These are phyloP conservation scores for Laspeyria flexula DNA, from an alignment of 2,888 invertebrate genomes.

Conservation along the genomic window DNA sequence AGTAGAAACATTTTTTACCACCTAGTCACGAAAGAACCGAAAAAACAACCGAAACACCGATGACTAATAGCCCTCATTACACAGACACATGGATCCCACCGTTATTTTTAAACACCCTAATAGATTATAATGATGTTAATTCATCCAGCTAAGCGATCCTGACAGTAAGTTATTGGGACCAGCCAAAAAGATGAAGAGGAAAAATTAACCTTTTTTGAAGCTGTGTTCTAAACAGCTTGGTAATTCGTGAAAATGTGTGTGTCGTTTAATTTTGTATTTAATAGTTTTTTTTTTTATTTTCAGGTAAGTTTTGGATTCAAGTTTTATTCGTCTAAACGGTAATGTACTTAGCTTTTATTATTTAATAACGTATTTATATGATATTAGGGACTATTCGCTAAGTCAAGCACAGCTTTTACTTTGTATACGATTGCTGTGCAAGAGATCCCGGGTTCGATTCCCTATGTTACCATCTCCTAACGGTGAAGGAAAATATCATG, in stretches of 20 bases:
- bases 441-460: too few relatives aligned
- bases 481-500: too few relatives aligned
- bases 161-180: constrained; percentile 33
- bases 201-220: constrained; percentile 31
- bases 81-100: constrained; percentile 31
- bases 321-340: background rate
- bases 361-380: too few relatives aligned
- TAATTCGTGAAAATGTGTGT: too few relatives aligned
- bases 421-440: too few relatives aligned
- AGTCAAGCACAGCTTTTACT: too few relatives aligned
- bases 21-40: constrained; percentile 3
- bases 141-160: constrained; percentile 39
- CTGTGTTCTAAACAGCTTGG: too few relatives aligned
- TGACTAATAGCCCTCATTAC: constrained; percentile 47
- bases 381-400: too few relatives aligned
- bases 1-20: background rate
- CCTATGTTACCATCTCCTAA: too few relatives aligned
- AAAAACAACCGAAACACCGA: constrained; percentile 7
- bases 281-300: background rate
- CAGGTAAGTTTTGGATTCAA: constrained; percentile 6
- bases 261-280: too few relatives aligned
- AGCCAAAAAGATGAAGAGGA: constrained; percentile 30
- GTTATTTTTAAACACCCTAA: constrained; percentile 57
- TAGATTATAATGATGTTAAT: constrained; percentile 55
- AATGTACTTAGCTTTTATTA: too few relatives aligned